phyloP scores from a whole-genome alignment of 2,888 invertebrate species.

The Dryococelus australis region DNA sequence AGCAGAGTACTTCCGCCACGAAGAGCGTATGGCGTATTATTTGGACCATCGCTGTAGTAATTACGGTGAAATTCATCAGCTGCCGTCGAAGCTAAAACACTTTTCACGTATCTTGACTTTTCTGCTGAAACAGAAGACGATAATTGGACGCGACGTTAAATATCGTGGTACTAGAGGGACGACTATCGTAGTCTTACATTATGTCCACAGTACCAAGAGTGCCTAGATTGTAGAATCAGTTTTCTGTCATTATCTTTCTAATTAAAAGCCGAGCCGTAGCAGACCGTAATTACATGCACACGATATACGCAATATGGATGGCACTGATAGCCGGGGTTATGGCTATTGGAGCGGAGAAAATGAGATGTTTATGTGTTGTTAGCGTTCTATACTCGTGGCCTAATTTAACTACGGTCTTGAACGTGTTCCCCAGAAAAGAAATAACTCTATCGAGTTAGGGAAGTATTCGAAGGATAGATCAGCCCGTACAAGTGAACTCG shows the following conservation, averaged over 20 bases:
- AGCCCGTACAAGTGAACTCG: too few species aligned
- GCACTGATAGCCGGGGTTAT: background rate
- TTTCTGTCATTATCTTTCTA: background rate
- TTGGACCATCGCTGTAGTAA: background rate
- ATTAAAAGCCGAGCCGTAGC: background rate
- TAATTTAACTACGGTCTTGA: background rate
- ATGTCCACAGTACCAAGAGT: background rate
- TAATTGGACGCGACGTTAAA: background rate
- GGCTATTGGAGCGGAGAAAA: background rate
- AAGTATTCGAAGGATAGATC: too few species aligned
- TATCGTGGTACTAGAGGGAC: background rate
- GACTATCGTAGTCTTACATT: background rate
- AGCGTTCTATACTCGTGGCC: background rate
- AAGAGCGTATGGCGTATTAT: too few species aligned
- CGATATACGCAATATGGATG: background rate
- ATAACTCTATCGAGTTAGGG: too few species aligned
- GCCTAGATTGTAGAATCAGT: background rate
- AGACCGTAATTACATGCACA: background rate
- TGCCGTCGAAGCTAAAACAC: background rate
- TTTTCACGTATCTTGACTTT: background rate
- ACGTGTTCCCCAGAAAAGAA: background rate
- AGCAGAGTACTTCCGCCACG: too few species aligned
- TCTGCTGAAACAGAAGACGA: background rate
- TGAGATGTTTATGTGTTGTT: conserved; percentile 7
- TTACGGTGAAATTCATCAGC: background rate